Base-by-base conservation (phyloP, 2,888 invertebrate genomes). In the Therioaphis trifolii region DNA sequence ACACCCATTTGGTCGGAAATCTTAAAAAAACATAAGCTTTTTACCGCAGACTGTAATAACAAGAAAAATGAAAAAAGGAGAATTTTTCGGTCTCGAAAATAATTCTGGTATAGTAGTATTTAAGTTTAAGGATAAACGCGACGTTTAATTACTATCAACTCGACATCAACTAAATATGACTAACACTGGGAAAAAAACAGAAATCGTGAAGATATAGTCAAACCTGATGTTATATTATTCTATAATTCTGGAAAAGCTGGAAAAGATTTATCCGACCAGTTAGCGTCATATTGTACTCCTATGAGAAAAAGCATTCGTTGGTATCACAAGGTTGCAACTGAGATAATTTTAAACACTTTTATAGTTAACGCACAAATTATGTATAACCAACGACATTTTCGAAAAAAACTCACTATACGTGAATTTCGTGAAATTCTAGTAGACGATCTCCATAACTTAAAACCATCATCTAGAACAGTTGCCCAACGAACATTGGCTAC, bases 181-280 rank as follows among this genome's bases (percentile, higher is more conserved):
- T 46, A 71, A 71, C 24, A 24, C 24, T 12, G 46, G 14, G 15
- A 71, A 46, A 46, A 77, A 61, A 77, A 61, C 0, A 63, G 14
- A 27, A 43, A 49, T 21, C 24, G 27, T 14, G 24, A 43, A 14
- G 7, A 72, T 52, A 49, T 49, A 46, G 9, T 21, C 85, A 86
- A 87, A 86, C 87, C 85, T 85, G 84, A 76, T 84, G 86, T 84
- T 68, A 77, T 86, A 86, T 86, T 86, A 86, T 88, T 86, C 76
- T 88, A 88, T 85, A 88, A 88, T 85, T 86, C 86, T 84, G 85
- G 86, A 12, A n/a, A n/a, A n/a, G n/a, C n/a, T n/a, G n/a, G n/a
- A n/a, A n/a, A n/a, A n/a, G n/a, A n/a, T n/a, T n/a, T 88, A 88
- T 86, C 86, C 58, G 88, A 88, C 84, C 88, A 88, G 85, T 88